These are phyloP conservation scores for Prinia subflava DNA, from an alignment of 2,113 vertebrate genomes.

Conservation along the genomic window DNA sequence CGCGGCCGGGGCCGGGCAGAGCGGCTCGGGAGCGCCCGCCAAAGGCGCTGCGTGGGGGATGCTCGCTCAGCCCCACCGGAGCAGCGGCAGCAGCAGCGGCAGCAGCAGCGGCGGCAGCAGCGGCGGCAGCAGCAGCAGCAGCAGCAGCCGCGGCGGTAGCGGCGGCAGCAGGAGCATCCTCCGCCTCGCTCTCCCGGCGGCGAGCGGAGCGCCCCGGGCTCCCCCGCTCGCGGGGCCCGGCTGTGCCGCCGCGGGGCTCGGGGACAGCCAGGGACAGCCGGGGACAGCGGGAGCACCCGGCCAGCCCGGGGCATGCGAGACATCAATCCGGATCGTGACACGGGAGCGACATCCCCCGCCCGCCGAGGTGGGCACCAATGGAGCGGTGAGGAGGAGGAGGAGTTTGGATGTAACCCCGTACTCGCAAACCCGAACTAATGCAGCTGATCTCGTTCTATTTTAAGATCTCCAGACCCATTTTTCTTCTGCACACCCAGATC, in stretches of 20 bases:
- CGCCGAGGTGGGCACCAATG: not conserved
- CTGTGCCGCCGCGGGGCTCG: not conserved
- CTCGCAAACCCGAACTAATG: not conserved
- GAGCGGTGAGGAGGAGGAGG: not conserved
- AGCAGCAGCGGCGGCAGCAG: not conserved
- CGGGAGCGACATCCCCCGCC: not conserved
- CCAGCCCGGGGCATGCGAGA: accelerated
- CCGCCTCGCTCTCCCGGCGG: not conserved
- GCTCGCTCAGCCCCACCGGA: not conserved
- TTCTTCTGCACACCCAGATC: not conserved
- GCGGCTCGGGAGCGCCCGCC: not conserved
- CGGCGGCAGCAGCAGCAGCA: not conserved
- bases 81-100: not conserved
- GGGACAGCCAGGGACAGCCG: not conserved
- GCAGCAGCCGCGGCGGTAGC: not conserved
- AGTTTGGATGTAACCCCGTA: not conserved
- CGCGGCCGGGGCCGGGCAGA: not conserved
- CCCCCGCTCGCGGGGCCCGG: not conserved
- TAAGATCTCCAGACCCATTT: not conserved
- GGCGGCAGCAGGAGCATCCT: not conserved
- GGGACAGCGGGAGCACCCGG: not conserved
- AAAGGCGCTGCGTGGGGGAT: not conserved
- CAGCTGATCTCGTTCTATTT: not conserved
- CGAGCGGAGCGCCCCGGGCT: not conserved
- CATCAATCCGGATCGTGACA: not conserved